Evolutionary conservation across 2,113 vertebrate species (phyloP).

Genomic region (Hippocampus comes): DNA sequence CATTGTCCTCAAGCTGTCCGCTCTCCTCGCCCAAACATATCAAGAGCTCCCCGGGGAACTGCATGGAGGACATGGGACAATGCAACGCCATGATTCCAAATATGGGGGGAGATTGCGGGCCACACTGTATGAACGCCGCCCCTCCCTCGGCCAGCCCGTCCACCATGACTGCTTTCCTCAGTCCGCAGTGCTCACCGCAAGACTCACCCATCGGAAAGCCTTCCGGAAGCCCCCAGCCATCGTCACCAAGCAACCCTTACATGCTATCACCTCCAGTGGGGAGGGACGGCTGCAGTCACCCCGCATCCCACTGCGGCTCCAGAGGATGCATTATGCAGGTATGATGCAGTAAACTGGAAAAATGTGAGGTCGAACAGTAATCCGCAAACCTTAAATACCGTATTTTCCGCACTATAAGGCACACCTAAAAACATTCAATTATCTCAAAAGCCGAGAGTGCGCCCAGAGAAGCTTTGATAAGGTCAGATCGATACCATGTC

Average conservation of each 20-base stretch:
- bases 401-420: no score
- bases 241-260: constrained; percentile 85
- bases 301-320: constrained; percentile 63
- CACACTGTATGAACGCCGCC: constrained; percentile 72
- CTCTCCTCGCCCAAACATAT: constrained; percentile 79
- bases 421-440: no score
- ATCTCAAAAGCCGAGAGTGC: no score
- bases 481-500: no score
- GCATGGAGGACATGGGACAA: constrained; percentile 73
- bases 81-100: constrained; percentile 66
- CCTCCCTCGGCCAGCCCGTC: constrained; percentile 68
- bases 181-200: constrained; percentile 91
- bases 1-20: constrained; percentile 81
- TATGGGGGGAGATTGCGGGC: constrained; percentile 60
- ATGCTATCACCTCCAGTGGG: constrained; percentile 74
- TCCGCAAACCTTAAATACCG: not conserved
- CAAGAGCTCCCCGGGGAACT: constrained; percentile 56
- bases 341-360: constrained; percentile 7
- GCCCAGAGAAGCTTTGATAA: no score
- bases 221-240: constrained; percentile 83
- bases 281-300: constrained; percentile 72
- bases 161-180: constrained; percentile 85
- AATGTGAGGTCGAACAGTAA: not conserved
- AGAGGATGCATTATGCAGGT: constrained; percentile 81
- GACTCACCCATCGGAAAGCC: constrained; percentile 80